Evolutionary conservation across 2,888 invertebrate genomes (phyloP).

Genomic region (Apamea anceps): DNA sequence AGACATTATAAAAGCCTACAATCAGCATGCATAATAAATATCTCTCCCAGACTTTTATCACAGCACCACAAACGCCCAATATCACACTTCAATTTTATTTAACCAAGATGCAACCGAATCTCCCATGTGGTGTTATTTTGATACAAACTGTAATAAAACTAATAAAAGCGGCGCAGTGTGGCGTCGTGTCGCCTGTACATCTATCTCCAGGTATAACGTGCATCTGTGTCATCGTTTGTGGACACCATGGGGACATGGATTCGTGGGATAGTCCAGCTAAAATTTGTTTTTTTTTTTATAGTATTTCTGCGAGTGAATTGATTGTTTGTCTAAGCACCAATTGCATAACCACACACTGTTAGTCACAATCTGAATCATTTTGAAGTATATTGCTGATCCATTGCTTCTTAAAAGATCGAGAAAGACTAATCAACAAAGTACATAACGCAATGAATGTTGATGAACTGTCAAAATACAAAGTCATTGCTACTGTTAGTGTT

Average conservation of each 20-base stretch:
- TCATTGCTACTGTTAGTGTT: too few relatives aligned
- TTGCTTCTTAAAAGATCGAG: too few relatives aligned
- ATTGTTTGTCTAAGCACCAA: not conserved
- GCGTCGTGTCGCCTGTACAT: slow-evolving; percentile 33
- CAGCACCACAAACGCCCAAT: not conserved
- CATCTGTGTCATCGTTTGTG: slow-evolving; percentile 61
- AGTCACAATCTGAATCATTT: too few relatives aligned
- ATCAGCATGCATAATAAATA: not conserved
- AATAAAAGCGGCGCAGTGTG: slow-evolving; percentile 55
- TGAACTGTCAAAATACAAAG: too few relatives aligned
- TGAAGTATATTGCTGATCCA: too few relatives aligned
- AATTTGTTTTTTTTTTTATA: not conserved
- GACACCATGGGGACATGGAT: slow-evolving; percentile 32
- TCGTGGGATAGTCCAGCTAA: slow-evolving; percentile 8
- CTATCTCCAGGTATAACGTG: slow-evolving; percentile 46
- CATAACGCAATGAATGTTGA: too few relatives aligned
- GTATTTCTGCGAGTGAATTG: not conserved
- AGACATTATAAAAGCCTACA: not conserved
- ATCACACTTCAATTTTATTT: slow-evolving; percentile 12
- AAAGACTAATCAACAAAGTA: too few relatives aligned
- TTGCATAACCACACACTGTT: too few relatives aligned
- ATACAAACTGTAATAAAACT: slow-evolving; percentile 43
- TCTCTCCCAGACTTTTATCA: not conserved
- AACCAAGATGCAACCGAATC: slow-evolving; percentile 6
- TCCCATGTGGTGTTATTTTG: slow-evolving; percentile 55